These are phyloP conservation scores for Cottus gobio DNA, from an alignment of 2,113 vertebrate species.

Conservation along the genomic window DNA sequence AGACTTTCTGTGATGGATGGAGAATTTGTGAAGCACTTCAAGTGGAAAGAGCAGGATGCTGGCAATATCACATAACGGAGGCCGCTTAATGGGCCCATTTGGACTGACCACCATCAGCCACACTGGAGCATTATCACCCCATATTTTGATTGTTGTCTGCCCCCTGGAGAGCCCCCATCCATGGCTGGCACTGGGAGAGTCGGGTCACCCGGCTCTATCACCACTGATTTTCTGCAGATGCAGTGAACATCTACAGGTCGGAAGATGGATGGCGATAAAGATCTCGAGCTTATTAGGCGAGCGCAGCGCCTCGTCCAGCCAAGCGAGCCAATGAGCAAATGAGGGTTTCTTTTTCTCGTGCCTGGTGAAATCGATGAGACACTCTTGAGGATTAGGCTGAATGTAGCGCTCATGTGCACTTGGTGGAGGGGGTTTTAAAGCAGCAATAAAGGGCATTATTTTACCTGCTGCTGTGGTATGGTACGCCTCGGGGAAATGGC, in stretches of 20 bases:
- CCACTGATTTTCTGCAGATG: constrained; percentile 28
- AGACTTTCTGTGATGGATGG: constrained; percentile 5
- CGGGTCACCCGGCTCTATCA: neutral
- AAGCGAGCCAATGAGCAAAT: constrained; percentile 5
- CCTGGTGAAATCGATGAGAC: constrained; percentile 38
- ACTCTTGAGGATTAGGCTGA: constrained; percentile 39
- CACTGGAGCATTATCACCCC: constrained; percentile 40
- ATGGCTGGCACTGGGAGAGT: too few relatives aligned
- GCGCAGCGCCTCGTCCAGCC: neutral
- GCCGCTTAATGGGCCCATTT: constrained; percentile 57
- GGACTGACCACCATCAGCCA: constrained; percentile 39
- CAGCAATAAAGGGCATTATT: constrained; percentile 23
- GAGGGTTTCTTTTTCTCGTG: neutral
- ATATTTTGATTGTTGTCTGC: constrained; percentile 39
- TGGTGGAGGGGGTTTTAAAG: constrained; percentile 33
- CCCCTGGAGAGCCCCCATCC: constrained; percentile 33
- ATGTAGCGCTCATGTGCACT: constrained; percentile 19
- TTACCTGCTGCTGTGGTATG: constrained; percentile 39
- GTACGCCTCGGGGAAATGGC: constrained; percentile 6
- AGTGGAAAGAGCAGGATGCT: constrained; percentile 31
- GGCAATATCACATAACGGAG: constrained; percentile 26
- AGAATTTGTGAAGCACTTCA: constrained; percentile 18
- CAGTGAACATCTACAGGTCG: constrained; percentile 26
- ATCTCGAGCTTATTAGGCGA: constrained; percentile 2
- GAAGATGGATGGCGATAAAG: constrained; percentile 40